Conservation (phyloP, 1,140 invertebrate genomes). For the Stegodyphus dumicola region DNA sequence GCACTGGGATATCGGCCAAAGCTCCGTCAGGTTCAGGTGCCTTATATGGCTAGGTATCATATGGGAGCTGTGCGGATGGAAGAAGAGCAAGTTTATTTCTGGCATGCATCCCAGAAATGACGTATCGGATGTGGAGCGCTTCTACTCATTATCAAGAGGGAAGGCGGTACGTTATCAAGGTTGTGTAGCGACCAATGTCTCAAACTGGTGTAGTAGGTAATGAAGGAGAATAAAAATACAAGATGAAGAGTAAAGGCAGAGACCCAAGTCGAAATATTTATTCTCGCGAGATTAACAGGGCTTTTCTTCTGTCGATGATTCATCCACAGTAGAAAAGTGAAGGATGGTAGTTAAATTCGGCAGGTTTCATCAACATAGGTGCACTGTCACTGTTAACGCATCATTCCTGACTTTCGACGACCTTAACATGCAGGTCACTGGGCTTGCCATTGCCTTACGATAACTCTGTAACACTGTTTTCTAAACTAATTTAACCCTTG, state of each 20-base stretch:
- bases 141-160: constrained; percentile 13
- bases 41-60: constrained; percentile 7
- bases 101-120: constrained; percentile 2
- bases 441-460: not conserved
- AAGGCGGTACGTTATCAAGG: not conserved
- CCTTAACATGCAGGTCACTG: not conserved
- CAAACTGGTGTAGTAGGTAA: not conserved
- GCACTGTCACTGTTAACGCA: not conserved
- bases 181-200: not conserved
- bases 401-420: not conserved
- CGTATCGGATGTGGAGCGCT: not conserved
- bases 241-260: not conserved
- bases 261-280: not conserved
- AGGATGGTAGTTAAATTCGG: not conserved
- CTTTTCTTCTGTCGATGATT: not conserved
- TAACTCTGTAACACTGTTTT: too few species aligned
- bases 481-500: too few species aligned
- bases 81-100: constrained; percentile 19
- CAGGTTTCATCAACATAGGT: not conserved
- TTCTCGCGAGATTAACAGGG: not conserved
- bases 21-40: not conserved
- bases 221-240: not conserved
- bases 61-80: constrained; percentile 7
- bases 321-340: not conserved
- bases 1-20: not conserved